Evolutionary conservation across 2,797 vertebrate genomes (phyloP).

Genomic region (Astyanax mexicanus): DNA sequence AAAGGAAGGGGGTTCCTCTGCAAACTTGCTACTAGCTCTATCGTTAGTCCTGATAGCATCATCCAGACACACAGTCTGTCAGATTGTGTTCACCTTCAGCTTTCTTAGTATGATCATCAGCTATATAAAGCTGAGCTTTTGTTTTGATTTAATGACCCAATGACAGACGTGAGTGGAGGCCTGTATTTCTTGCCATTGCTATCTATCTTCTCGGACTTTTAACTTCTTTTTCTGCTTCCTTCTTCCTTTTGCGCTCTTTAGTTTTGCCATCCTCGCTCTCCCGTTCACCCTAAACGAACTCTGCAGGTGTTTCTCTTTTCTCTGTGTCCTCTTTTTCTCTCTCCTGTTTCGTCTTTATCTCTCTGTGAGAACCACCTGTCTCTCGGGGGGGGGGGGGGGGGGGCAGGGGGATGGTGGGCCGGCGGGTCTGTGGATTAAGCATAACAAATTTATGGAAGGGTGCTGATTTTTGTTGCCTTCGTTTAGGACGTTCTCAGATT

Average conservation of each 20-base stretch:
- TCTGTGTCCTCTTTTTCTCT: background rate
- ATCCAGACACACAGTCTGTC: conserved; percentile 17
- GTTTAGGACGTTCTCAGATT: background rate
- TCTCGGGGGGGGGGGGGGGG: background rate
- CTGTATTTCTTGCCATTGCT: conserved; percentile 5
- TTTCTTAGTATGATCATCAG: conserved; percentile 23
- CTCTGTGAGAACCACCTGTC: conserved; percentile 1
- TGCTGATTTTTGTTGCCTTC: background rate
- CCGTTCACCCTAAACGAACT: background rate
- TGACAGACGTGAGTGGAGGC: conserved; percentile 1
- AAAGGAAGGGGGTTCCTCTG: background rate
- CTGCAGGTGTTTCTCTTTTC: conserved; percentile 14
- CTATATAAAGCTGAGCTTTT: conserved; percentile 29
- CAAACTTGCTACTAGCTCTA: conserved; percentile 57
- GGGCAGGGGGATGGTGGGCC: too few species aligned
- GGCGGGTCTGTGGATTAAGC: background rate
- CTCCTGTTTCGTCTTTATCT: background rate
- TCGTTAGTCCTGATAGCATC: conserved; percentile 65
- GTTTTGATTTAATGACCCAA: conserved; percentile 36
- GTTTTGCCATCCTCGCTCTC: background rate
- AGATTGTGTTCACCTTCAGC: background rate
- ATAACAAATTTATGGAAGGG: background rate
- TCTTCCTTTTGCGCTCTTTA: background rate
- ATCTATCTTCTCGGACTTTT: conserved; percentile 1
- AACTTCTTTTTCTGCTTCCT: conserved; percentile 1